Percentiles rank a stretch among this genome's conserved stretches.
phyloP scores from a whole-genome alignment of 2,888 invertebrate genomes.

The Coenonympha glycerion region DNA sequence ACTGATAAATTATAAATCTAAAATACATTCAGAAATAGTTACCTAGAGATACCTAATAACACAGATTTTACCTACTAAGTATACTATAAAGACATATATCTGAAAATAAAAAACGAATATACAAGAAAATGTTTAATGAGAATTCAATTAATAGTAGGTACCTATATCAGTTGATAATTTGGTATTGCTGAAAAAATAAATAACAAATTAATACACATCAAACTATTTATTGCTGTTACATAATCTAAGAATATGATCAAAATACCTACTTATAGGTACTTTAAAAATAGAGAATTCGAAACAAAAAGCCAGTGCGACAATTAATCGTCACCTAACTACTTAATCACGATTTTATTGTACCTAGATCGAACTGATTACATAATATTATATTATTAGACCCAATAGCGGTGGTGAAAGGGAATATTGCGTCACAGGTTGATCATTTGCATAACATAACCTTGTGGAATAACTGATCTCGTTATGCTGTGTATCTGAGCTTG shows the following conservation, averaged over 20 bases:
- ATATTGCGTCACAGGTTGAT: conserved; percentile 54
- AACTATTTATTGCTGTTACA: too few species aligned
- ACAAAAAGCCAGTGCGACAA: neutral
- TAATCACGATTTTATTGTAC: conserved; percentile 14
- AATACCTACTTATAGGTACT: neutral
- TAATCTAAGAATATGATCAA: too few species aligned
- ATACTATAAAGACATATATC: too few species aligned
- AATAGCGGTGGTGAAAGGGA: conserved; percentile 65
- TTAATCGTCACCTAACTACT: conserved; percentile 11
- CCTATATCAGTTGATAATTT: too few species aligned
- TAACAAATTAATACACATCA: neutral
- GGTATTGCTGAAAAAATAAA: neutral
- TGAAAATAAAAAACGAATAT: too few species aligned
- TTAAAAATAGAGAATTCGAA: neutral
- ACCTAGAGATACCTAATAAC: too few species aligned
- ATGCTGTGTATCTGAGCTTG: conserved; percentile 4
- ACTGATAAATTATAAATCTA: too few species aligned
- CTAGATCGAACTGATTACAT: conserved; percentile 16
- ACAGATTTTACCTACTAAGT: too few species aligned
- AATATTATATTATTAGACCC: conserved; percentile 36
- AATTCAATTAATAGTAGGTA: too few species aligned
- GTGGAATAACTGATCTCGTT: conserved; percentile 14
- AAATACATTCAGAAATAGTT: too few species aligned
- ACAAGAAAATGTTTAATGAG: too few species aligned
- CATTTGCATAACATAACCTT: conserved; percentile 12